phyloP scores from a whole-genome alignment of 1,140 invertebrate genomes.

The Melanaphis sacchari region DNA sequence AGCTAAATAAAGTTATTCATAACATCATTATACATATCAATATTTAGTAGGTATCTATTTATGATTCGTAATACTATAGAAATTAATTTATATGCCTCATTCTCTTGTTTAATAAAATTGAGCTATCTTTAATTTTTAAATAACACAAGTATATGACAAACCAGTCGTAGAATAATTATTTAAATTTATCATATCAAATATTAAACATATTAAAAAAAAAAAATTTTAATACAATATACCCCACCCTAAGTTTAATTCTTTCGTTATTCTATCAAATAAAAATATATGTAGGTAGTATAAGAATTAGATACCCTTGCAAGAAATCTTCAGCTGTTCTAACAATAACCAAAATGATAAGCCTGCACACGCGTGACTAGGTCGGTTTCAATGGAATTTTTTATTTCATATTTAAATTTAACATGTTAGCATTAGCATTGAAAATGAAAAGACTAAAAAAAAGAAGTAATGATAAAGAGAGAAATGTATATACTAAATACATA shows the following conservation, averaged over 20 bases:
- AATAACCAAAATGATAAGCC: slow-evolving; percentile 5
- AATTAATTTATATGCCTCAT: no score
- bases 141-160: neutral
- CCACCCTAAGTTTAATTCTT: neutral
- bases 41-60: neutral
- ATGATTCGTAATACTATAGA: neutral
- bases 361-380: neutral
- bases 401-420: slow-evolving; percentile 2
- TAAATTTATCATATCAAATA: neutral
- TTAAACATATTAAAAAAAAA: neutral
- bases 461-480: neutral
- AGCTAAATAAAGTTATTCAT: no score
- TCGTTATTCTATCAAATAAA: neutral
- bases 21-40: no score
- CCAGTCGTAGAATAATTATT: neutral
- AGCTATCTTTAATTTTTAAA: neutral
- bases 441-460: neutral
- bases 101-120: no score
- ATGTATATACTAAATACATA: neutral
- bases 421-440: neutral
- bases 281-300: neutral
- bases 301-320: neutral
- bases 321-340: slow-evolving; percentile 22
- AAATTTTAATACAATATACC: neutral
- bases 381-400: neutral